Conservation (phyloP, 2,888 invertebrate species). For the Sesia apiformis region DNA sequence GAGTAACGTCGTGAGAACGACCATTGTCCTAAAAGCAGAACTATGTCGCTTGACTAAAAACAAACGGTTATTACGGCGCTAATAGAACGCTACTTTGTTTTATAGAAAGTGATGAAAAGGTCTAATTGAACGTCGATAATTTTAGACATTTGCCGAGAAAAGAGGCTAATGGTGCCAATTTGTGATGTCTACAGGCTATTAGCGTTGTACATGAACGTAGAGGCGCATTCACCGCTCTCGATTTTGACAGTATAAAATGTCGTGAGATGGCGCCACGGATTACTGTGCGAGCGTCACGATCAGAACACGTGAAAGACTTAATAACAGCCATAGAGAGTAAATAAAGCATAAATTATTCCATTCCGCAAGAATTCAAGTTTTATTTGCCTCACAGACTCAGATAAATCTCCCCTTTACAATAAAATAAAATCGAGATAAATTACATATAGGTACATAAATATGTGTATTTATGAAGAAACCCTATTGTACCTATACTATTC, state of each 20-base stretch:
- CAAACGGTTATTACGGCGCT: constrained; percentile 8
- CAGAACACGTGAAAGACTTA: constrained; percentile 14
- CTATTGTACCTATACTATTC: too few relatives aligned
- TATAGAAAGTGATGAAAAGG: constrained; percentile 20
- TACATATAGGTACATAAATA: too few relatives aligned
- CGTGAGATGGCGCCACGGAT: constrained; percentile 56
- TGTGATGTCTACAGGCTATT: constrained; percentile 21
- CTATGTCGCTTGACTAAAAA: constrained; percentile 7
- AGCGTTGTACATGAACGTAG: constrained; percentile 13
- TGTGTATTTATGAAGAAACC: too few relatives aligned
- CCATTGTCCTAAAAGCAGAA: constrained; percentile 9
- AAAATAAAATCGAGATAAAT: too few relatives aligned
- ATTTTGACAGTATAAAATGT: constrained; percentile 39
- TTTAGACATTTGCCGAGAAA: constrained; percentile 32
- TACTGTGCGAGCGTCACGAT: constrained; percentile 36
- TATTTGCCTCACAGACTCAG: not conserved
- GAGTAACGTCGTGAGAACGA: constrained; percentile 9
- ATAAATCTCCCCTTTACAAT: too few relatives aligned
- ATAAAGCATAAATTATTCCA: not conserved
- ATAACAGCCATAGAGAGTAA: constrained; percentile 3
- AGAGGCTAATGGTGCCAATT: constrained; percentile 45
- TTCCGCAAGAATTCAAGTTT: not conserved
- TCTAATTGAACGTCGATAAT: constrained; percentile 38
- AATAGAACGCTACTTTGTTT: constrained; percentile 7
- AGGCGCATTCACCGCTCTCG: constrained; percentile 32